Conservation (phyloP, 2,797 vertebrate species). For the Parauchenoglanis ngamensis region DNA sequence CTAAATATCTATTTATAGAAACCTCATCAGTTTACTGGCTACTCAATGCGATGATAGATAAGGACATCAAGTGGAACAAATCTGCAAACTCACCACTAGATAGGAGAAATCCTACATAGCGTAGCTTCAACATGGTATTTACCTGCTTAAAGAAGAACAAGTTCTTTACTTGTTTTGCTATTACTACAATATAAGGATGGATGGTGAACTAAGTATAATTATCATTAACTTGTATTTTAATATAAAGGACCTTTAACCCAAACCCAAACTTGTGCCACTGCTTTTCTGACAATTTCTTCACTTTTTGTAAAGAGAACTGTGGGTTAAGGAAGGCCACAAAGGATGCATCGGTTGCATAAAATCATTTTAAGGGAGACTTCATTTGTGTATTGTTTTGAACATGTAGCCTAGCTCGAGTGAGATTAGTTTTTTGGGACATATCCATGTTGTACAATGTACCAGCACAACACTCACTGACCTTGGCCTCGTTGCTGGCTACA, state of each 20-base stretch:
- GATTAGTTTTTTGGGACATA: not conserved
- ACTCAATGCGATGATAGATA: too few species aligned
- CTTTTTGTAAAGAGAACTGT: not conserved
- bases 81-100: too few species aligned
- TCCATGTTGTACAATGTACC: not conserved
- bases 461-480: conserved; percentile 74
- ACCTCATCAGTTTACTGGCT: too few species aligned
- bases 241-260: not conserved
- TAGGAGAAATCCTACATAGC: too few species aligned
- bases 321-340: not conserved
- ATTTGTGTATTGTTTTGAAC: not conserved
- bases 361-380: not conserved
- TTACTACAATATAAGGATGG: not conserved
- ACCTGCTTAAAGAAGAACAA: not conserved
- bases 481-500: conserved; percentile 97
- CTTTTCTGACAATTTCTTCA: not conserved
- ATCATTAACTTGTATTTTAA: not conserved
- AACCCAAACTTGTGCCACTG: not conserved
- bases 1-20: too few species aligned
- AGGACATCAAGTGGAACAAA: too few species aligned
- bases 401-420: not conserved
- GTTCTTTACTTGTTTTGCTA: not conserved
- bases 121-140: not conserved
- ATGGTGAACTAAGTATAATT: not conserved
- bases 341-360: not conserved